Conservation (phyloP, 1,140 invertebrate species). For the Apis florea region DNA sequence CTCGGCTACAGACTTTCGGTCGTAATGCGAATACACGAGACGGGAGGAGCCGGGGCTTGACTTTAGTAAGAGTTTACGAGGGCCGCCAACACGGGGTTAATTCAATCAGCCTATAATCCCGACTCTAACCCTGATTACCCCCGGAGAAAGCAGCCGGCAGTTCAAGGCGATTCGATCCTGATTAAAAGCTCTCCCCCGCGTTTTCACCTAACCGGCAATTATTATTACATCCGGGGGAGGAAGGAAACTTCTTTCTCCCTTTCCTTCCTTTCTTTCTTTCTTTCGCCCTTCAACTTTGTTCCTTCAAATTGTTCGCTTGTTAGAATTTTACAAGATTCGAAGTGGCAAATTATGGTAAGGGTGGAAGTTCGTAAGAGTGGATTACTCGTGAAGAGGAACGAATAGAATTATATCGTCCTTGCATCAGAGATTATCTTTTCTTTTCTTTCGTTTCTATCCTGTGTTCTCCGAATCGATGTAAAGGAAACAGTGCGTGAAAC, state of each 20-base stretch:
- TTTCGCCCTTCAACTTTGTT: background rate
- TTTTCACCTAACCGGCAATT: slow-evolving; percentile 45
- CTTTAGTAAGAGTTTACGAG: slow-evolving; percentile 80
- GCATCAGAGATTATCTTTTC: no score
- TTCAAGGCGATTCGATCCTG: slow-evolving; percentile 68
- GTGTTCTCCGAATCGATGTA: no score
- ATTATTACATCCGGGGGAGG: background rate
- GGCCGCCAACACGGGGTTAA: slow-evolving; percentile 76
- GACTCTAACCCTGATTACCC: slow-evolving; percentile 78
- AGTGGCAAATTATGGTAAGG: no score
- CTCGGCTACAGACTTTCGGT: slow-evolving; percentile 60
- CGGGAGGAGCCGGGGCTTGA: slow-evolving; percentile 77
- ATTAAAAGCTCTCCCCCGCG: slow-evolving; percentile 67
- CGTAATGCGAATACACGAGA: slow-evolving; percentile 74
- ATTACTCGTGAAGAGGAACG: no score
- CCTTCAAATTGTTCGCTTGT: no score
- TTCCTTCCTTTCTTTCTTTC: background rate
- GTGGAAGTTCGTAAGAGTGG: no score
- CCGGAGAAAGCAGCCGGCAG: slow-evolving; percentile 62
- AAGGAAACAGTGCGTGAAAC: no score
- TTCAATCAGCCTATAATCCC: slow-evolving; percentile 78
- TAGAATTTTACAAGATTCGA: no score
- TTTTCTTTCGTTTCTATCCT: no score
- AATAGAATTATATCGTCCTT: no score
- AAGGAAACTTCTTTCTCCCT: background rate